Evolutionary conservation across 2,113 vertebrate species (phyloP).

Genomic region (Ammodytes dubius): DNA sequence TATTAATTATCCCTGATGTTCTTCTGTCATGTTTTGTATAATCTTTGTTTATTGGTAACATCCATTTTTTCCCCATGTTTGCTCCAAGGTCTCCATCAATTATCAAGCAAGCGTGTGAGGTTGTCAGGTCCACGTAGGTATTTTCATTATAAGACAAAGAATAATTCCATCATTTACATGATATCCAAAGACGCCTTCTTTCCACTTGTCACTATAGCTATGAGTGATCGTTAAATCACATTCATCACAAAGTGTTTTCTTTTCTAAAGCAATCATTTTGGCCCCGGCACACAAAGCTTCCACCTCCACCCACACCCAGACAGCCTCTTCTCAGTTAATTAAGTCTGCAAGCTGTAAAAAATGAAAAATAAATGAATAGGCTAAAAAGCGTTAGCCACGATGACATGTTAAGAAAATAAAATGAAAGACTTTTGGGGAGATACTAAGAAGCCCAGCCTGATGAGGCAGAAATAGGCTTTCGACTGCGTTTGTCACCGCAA

Average conservation of each 20-base stretch:
- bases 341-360: conserved; percentile 28
- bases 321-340: conserved; percentile 32
- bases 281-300: background rate
- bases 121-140: background rate
- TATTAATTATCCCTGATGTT: conserved; percentile 46
- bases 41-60: conserved; percentile 51
- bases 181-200: background rate
- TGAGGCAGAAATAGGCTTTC: conserved; percentile 25
- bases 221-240: background rate
- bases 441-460: background rate
- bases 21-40: conserved; percentile 23
- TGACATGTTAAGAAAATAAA: conserved; percentile 35
- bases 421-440: conserved; percentile 39
- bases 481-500: background rate
- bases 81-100: conserved; percentile 17
- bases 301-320: background rate
- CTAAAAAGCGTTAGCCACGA: conserved; percentile 25
- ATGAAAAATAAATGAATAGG: too few relatives aligned
- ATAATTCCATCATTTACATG: background rate
- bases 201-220: background rate
- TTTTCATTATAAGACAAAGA: background rate
- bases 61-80: conserved; percentile 1
- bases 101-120: background rate
- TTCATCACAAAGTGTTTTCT: conserved; percentile 7
- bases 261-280: conserved; percentile 19